Conservation (phyloP, 1,140 invertebrate species). For the Ostrea denselamellosa region DNA sequence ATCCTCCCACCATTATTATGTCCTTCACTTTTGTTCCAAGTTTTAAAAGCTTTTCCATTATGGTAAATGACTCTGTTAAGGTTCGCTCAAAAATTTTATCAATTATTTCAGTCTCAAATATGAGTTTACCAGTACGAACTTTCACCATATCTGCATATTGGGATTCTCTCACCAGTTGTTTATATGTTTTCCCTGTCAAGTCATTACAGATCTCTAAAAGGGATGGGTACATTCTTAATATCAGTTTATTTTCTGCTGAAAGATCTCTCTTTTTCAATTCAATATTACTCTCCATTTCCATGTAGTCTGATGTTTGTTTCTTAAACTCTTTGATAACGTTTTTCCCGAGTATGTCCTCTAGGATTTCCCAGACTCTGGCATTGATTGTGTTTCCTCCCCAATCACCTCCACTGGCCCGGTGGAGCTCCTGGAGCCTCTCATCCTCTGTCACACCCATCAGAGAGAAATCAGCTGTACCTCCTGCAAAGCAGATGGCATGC, state of each 20-base stretch:
- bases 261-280: constrained; percentile 43
- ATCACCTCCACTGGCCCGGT: constrained; percentile 19
- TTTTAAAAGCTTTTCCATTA: neutral
- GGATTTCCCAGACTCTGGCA: neutral
- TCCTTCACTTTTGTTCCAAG: neutral
- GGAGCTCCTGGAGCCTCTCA: neutral
- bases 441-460: constrained; percentile 33
- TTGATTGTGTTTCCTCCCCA: constrained; percentile 42
- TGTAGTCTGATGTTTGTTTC: constrained; percentile 58
- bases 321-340: constrained; percentile 67
- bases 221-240: neutral
- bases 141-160: neutral
- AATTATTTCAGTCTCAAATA: neutral
- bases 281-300: constrained; percentile 55
- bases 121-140: constrained; percentile 22
- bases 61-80: neutral
- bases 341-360: constrained; percentile 30
- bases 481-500: neutral
- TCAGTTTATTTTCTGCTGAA: constrained; percentile 6
- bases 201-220: neutral
- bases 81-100: constrained; percentile 31
- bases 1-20: constrained; percentile 52
- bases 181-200: neutral
- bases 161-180: neutral
- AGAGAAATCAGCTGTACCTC: constrained; percentile 46